Conservation (phyloP, 2,113 vertebrate species). For the Oryzias woworae region DNA sequence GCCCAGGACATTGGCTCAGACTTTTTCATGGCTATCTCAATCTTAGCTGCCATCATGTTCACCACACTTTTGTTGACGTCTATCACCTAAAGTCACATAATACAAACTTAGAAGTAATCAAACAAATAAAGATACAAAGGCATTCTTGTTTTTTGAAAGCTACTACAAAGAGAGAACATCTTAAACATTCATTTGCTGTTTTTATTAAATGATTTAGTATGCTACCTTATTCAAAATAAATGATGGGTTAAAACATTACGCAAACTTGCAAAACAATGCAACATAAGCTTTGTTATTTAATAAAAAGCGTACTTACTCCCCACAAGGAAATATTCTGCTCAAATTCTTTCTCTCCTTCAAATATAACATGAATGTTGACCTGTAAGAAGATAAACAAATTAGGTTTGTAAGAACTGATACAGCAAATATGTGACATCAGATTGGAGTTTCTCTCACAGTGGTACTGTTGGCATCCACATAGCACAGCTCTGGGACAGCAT, state of each 20-base stretch:
- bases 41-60: constrained; percentile 93
- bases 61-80: constrained; percentile 88
- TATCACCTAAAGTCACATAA: constrained; percentile 81
- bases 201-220: no score
- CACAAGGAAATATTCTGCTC: constrained; percentile 89
- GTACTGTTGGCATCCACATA: constrained; percentile 92
- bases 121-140: no score
- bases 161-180: no score
- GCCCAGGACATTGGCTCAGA: constrained; percentile 92
- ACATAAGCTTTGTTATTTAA: neutral
- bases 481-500: constrained; percentile 89
- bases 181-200: no score
- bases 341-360: constrained; percentile 96
- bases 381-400: constrained; percentile 47
- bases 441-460: constrained; percentile 73
- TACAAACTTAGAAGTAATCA: no score
- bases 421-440: rapidly evolving
- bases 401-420: neutral
- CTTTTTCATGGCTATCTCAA: constrained; percentile 92
- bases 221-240: no score
- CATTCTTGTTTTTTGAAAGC: neutral
- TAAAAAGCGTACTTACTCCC: constrained; percentile 85
- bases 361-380: constrained; percentile 91
- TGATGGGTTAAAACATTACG: no score
- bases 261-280: neutral